Percentiles rank a stretch among this genome's conserved stretches.
These are phyloP conservation scores for Synanthedon formicaeformis DNA, from an alignment of 2,888 invertebrate species.

Conservation along the genomic window DNA sequence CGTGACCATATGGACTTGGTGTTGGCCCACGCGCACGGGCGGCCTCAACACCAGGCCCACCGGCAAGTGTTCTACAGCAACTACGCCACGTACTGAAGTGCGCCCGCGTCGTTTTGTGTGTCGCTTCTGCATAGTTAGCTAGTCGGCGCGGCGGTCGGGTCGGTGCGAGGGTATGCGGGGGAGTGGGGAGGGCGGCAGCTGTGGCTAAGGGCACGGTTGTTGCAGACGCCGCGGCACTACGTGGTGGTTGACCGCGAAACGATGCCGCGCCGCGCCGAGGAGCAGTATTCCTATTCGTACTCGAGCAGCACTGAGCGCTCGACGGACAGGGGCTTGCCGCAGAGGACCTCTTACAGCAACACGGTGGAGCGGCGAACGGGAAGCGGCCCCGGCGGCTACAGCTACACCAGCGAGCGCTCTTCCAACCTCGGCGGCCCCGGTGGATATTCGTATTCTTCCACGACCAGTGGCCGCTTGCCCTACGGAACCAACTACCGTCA, in stretches of 20 bases:
- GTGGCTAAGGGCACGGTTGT: constrained; percentile 61
- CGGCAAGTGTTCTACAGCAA: constrained; percentile 67
- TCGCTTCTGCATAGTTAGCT: constrained; percentile 50
- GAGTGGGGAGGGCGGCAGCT: constrained; percentile 22
- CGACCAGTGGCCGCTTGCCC: constrained; percentile 83
- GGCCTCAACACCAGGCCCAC: constrained; percentile 57
- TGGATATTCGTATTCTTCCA: constrained; percentile 86
- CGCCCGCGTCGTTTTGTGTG: constrained; percentile 32
- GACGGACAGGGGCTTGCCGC: constrained; percentile 64
- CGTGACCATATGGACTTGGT: constrained; percentile 75
- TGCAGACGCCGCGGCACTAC: constrained; percentile 90
- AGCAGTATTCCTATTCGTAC: constrained; percentile 90
- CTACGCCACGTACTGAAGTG: constrained; percentile 58
- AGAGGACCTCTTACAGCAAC: constrained; percentile 75
- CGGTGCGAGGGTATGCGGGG: constrained; percentile 43
- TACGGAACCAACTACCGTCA: constrained; percentile 86
- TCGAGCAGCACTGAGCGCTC: constrained; percentile 72
- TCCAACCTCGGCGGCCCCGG: constrained; percentile 82
- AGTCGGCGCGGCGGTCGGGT: constrained; percentile 25
- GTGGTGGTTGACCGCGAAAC: constrained; percentile 86
- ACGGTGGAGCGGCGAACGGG: constrained; percentile 77
- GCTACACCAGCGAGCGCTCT: constrained; percentile 80
- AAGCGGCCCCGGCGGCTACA: constrained; percentile 81
- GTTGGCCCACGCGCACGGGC: constrained; percentile 73
- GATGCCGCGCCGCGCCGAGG: constrained; percentile 76